A percentile compares a stretch with the other conserved stretches of the same genome.
phyloP scores from a whole-genome alignment of 2,113 vertebrate species.

The Sinocyclocheilus rhinocerous region DNA sequence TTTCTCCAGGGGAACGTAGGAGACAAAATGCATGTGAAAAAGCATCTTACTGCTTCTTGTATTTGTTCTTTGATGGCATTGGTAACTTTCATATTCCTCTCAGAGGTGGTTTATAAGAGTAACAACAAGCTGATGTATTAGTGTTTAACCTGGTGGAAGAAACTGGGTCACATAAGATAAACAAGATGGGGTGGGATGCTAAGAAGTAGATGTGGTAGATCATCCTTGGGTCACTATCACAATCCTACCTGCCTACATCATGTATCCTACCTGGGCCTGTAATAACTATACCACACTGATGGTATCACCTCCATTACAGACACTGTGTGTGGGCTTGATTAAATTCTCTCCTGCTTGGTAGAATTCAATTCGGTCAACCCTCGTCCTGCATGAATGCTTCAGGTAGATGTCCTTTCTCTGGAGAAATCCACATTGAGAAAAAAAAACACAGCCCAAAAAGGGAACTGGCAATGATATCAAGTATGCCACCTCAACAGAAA shows the following conservation, averaged over 20 bases:
- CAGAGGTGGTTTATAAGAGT: background rate
- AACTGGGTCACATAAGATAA: background rate
- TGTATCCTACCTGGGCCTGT: background rate
- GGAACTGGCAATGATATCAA: background rate
- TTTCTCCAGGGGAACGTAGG: constrained; percentile 41
- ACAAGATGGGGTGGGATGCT: background rate
- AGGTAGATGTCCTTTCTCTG: background rate
- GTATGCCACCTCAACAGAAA: background rate
- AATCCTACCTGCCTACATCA: background rate
- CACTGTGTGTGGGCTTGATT: background rate
- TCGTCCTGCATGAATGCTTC: background rate
- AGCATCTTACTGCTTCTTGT: background rate
- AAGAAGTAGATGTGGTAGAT: background rate
- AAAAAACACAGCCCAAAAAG: background rate
- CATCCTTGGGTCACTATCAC: constrained; percentile 10
- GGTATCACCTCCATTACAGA: background rate
- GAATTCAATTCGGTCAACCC: background rate
- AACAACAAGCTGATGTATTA: background rate
- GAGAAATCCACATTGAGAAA: background rate
- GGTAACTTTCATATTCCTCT: background rate
- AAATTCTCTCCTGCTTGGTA: background rate
- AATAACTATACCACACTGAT: background rate
- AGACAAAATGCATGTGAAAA: constrained; percentile 3
- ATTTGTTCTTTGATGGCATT: background rate
- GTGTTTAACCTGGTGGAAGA: background rate